Base-by-base conservation (phyloP, 1,140 invertebrate genomes). In the Drosophila sulfurigaster region DNA sequence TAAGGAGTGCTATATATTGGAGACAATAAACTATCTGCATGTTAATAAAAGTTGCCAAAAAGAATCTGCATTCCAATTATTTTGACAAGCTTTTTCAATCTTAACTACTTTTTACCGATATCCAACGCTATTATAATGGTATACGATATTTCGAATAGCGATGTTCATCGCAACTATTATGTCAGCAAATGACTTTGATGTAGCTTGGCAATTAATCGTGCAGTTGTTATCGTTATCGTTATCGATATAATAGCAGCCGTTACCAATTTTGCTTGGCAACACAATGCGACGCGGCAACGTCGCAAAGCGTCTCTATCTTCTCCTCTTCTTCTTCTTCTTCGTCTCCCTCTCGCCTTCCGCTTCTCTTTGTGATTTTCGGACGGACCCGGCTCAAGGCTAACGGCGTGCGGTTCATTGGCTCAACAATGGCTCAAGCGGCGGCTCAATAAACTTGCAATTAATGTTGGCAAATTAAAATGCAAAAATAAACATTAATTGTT, bases 401-500 rank as follows among this genome's bases (percentile, higher is more conserved):
- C 38, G 28, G 64, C 54, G 32, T 25, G 51, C 70, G 74, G 83
- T 83, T 88, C 83, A 88, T 89, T 88, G 83, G 83, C 82, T 79
- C 54, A 57, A 57, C 82, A 86, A 82, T 88, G 83, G 82, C 82
- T 59, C 65, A 75, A 69, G 38, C 58, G 56, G 60, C 73, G 56
- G 77, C 86, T 90, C 86, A 90, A 90, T 90, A 90, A 90, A 90
- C 73, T 80, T 91, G 86, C 87, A 90, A 90, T 90, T 90, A 90
- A 90, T 90, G 87, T 90, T 86, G 69, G 81, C 86, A 86, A 90
- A 90, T 90, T 86, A 86, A 91, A 90, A 90, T 90, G 77, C 86
- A 91, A 91, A 86, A 90, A 90, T 90, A 87, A 86, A 91, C 86
- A 90, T 90, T 91, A 89, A 88, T 88, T 88, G 81, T 88, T 86